These are phyloP conservation scores for Nylanderia fulva DNA, from an alignment of 1,140 invertebrate genomes.

Conservation along the genomic window DNA sequence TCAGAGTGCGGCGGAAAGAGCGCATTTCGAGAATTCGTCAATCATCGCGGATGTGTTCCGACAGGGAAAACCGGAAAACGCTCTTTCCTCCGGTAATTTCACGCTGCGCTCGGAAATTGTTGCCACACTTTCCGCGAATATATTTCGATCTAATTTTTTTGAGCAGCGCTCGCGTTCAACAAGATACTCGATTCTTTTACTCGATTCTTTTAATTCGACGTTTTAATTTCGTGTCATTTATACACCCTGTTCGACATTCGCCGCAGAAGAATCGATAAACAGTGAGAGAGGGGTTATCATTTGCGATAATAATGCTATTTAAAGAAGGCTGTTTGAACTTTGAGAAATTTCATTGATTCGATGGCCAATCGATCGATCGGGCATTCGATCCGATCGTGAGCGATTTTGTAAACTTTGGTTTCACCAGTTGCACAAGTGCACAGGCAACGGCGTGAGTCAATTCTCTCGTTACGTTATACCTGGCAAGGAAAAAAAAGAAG, in stretches of 20 bases:
- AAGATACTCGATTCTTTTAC: not conserved
- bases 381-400: slow-evolving; percentile 11
- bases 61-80: not conserved
- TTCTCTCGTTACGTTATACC: slow-evolving; percentile 45
- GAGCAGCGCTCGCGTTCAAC: not conserved
- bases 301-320: not conserved
- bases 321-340: not conserved
- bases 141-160: not conserved
- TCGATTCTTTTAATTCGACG: too few relatives aligned
- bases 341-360: not conserved
- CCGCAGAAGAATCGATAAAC: not conserved
- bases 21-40: slow-evolving; percentile 21
- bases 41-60: not conserved
- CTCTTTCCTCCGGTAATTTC: not conserved
- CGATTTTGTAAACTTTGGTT: slow-evolving; percentile 59
- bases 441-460: slow-evolving; percentile 43
- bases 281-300: not conserved
- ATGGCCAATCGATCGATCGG: slow-evolving; percentile 23
- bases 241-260: not conserved
- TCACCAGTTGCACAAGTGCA: slow-evolving; percentile 52
- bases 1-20: slow-evolving; percentile 33
- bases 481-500: slow-evolving; percentile 15
- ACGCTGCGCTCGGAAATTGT: not conserved
- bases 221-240: not conserved
- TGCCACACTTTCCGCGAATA: not conserved